Evolutionary conservation across 1,140 invertebrate genomes (phyloP), one percentile per base, ranked within the genome.

Genomic region (Dreissena polymorpha): DNA sequence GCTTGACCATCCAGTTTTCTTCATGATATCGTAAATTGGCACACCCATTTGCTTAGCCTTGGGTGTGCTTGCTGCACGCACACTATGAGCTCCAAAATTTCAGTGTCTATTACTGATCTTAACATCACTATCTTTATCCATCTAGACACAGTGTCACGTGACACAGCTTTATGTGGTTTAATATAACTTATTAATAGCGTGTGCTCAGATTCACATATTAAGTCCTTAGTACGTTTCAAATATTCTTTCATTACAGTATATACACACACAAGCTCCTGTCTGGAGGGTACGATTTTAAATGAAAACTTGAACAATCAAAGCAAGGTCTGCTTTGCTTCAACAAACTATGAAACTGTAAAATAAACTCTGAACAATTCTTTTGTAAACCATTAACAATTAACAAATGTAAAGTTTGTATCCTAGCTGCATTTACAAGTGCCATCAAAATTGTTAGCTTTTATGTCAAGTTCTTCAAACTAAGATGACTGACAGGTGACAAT

Each of bases 111-210:
- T 2, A 71, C 84, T 6, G 84, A 53, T 23, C 16, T 10, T 10
- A 18, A 51, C 79, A 86, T 67, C 13, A 83, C 23, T 50, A 49
- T 18, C 67, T 85, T 81, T 23, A 85, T 76, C 77, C 84, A 85
- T 25, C 63, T 69, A 10, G 53, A n/a, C 23, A 85, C 18, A 25
- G 77, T 85, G 55, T 60, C 63, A 14, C 57, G 12, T n/a, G 71
- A 74, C 0, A 67, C 63, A n/a, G 23, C 25, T 51, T 50, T 63
- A 23, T 76, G 55, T 25, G 77, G 84, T 57, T 76, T 80, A 5
- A 76, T 18, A 75, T 13, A 67, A 27, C 75, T 74, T 21, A 85
- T 49, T 21, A 85, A 64, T 49, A 79, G 72, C 29, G 65, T 71
- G 23, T 70, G 23, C 50, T 80, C 13, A 49, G 57, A n/a, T 63